Conservation (phyloP, 2,888 invertebrate species). For the Monopis laevigella region DNA sequence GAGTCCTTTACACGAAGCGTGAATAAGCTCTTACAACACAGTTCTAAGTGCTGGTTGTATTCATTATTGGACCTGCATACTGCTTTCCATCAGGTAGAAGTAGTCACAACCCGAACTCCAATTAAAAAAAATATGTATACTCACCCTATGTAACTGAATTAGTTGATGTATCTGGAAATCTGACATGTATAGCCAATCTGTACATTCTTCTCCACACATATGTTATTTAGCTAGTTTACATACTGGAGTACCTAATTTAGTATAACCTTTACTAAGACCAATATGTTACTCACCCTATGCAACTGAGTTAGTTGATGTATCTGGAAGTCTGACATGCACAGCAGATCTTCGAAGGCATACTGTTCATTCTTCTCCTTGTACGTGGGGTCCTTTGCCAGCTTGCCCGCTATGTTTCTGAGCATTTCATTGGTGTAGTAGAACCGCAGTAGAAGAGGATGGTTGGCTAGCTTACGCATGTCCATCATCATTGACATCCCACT, state of each 20-base stretch:
- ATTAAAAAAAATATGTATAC: too few relatives aligned
- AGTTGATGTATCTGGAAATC: constrained; percentile 92
- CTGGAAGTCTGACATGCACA: constrained; percentile 91
- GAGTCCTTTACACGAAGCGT: too few relatives aligned
- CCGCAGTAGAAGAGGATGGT: constrained; percentile 89
- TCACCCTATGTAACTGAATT: constrained; percentile 72
- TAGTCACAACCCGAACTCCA: too few relatives aligned
- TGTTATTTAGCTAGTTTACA: too few relatives aligned
- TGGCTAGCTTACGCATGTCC: constrained; percentile 92
- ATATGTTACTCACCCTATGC: constrained; percentile 68
- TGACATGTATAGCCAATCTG: constrained; percentile 87
- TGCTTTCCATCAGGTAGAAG: too few relatives aligned
- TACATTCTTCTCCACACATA: too few relatives aligned
- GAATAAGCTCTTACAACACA: too few relatives aligned
- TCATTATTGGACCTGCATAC: too few relatives aligned
- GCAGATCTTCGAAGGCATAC: constrained; percentile 87
- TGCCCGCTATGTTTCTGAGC: constrained; percentile 73
- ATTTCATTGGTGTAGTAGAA: constrained; percentile 74
- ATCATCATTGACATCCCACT: constrained; percentile 86
- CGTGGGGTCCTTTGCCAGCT: constrained; percentile 71
- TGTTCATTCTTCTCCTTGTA: constrained; percentile 82
- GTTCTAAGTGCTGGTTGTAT: too few relatives aligned
- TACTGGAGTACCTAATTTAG: too few relatives aligned
- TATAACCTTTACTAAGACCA: too few relatives aligned
- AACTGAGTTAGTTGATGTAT: constrained; percentile 80